Evolutionary conservation across 2,888 invertebrate genomes (phyloP), one percentile per base, ranked within the genome.

Genomic region (Aphodius sticticus): DNA sequence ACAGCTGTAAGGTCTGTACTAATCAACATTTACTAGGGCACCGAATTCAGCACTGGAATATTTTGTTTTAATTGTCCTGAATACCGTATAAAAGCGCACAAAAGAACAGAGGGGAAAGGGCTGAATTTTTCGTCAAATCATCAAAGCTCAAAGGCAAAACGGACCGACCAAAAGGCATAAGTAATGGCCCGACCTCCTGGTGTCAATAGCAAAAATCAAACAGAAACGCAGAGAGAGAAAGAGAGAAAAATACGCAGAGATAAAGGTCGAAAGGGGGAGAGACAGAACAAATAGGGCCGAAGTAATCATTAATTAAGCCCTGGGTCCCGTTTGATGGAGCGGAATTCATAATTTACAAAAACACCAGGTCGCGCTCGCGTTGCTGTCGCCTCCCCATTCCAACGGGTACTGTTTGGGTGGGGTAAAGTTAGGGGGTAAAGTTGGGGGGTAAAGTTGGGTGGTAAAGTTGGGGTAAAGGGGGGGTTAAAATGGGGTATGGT

Each of bases 291-390:
- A 53, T 12, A 53, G 74, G 36, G 15, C 15, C 74, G 16, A 35
- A 16, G n/a, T 37, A 35, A 74, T 74, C 35, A 74, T 74, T 74
- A 74, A 74, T 74, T 74, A 74, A 74, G 74, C 74, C 7, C 74
- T 9, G 7, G 53, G 53, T 53, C 53, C 12, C 26, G 74, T 35
- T 74, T 74, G 74, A 74, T 74, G 74, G 35, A 74, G 74, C 36
- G 74, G 74, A 74, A 74, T 74, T 74, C 74, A 74, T 74, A 74
- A 74, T 74, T 74, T 74, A 74, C 74, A 74, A 74, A 74, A 74
- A 74, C 74, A 74, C 36, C 74, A 74, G 74, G 37, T 74, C 37
- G 53, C 53, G 53, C 53, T 53, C 53, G 53, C 53, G 53, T 53
- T 5, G 53, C 53, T 53, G 53, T 12, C 7, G 9, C 53, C 7